Conservation (phyloP, 2,113 vertebrate species). For the Protobothrops mucrosquamatus region DNA sequence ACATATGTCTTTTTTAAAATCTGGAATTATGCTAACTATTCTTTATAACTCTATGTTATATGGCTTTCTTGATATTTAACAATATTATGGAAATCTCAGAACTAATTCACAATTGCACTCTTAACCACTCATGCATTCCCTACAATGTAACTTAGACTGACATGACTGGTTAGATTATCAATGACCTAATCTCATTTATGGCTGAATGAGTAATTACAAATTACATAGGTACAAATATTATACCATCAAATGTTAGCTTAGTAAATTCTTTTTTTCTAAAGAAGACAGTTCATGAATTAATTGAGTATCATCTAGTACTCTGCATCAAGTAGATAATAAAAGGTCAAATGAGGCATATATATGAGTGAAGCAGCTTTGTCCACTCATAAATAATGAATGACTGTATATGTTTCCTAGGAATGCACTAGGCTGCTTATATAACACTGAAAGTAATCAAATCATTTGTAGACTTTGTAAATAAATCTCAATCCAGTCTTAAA, state of each 20-base stretch:
- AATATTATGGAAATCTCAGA: neutral
- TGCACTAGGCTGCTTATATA: neutral
- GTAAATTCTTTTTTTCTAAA: neutral
- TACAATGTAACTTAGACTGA: neutral
- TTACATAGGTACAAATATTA: neutral
- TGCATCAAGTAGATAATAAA: neutral
- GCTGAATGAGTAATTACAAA: neutral
- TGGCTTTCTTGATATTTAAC: neutral
- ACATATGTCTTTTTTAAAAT: neutral
- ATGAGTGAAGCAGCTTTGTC: neutral
- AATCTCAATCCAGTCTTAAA: slow-evolving; percentile 8
- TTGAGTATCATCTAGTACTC: neutral
- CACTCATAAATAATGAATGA: slow-evolving; percentile 8
- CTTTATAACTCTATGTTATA: neutral
- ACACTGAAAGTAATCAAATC: neutral
- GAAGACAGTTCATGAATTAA: neutral
- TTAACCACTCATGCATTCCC: neutral
- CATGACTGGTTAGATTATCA: neutral
- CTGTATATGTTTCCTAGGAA: neutral
- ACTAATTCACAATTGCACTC: neutral
- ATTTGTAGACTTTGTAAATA: slow-evolving; percentile 4
- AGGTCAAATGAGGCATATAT: neutral
- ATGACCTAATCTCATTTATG: neutral
- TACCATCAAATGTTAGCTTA: neutral
- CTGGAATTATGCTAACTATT: neutral